A percentile compares a stretch with the other conserved stretches of the same genome.
phyloP scores from a whole-genome alignment of 2,113 vertebrate genomes.

The Rhagologus leucostigma region DNA sequence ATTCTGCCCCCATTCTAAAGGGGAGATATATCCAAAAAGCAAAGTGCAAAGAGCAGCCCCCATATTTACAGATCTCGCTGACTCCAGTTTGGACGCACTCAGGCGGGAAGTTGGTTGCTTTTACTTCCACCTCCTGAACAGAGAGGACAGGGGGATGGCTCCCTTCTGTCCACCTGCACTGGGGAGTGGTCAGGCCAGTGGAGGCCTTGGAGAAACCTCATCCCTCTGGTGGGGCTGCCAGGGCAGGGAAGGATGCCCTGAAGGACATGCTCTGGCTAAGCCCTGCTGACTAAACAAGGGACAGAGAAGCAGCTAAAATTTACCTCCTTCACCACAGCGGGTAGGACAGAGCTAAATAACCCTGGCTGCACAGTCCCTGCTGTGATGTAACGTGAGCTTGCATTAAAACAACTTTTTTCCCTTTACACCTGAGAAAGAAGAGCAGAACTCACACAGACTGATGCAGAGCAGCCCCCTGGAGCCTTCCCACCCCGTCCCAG shows the following conservation, averaged over 20 bases:
- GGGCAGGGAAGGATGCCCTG: neutral
- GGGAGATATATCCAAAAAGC: neutral
- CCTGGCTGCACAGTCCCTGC: neutral
- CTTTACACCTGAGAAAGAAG: neutral
- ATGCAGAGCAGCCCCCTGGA: neutral
- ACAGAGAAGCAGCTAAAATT: neutral
- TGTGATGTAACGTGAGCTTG: rapidly evolving
- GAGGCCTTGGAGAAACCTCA: neutral
- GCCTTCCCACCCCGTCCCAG: neutral
- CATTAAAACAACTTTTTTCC: neutral
- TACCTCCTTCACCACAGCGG: neutral
- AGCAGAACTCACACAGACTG: neutral
- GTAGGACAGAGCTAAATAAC: neutral
- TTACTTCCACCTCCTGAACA: neutral
- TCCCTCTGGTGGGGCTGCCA: neutral
- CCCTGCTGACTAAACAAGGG: neutral
- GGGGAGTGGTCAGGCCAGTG: neutral
- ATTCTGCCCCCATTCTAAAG: neutral
- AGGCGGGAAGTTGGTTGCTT: neutral
- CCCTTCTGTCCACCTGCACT: neutral
- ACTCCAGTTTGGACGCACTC: neutral
- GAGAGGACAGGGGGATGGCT: neutral
- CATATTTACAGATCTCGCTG: neutral
- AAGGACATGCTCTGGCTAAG: neutral
- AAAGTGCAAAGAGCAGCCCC: neutral